Base-by-base conservation (phyloP, 2,888 invertebrate species). In the Sphaerophoria rueppellii region DNA sequence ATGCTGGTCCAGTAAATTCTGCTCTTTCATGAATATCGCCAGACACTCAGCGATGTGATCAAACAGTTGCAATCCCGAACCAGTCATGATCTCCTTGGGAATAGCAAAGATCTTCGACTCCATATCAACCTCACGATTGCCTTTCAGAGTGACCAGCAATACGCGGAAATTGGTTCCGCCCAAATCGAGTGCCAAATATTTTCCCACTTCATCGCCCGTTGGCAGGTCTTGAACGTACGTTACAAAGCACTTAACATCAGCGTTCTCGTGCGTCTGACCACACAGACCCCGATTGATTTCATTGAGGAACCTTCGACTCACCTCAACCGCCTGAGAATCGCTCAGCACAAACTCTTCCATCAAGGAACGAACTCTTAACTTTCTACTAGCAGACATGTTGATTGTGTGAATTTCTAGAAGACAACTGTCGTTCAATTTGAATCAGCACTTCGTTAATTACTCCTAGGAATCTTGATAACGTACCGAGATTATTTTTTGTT, bases 141-240 rank as follows among this genome's bases (percentile, higher is more conserved):
- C 95, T 67, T 91, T 90, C 88, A 99, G 93, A 87, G 96, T 95
- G 89, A 99, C 97, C 67, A 98, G 94, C 86, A 99, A 93, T 6
- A 99, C 98, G 87, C 99, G 95, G 93, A 99, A 99, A 92, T 99
- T 99, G 35, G 99, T 99, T 55, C 99, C 99, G 71, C 99, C 99
- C 90, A 99, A 94, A 93, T 99, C 99, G 89, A 99, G 93, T 0
- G 99, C 99, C 90, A 99, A 93, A 92, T 97, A 98, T 93, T 98
- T 97, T 82, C 99, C 99, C 74, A 94, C 93, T 93, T 98, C 98
- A 95, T 95, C 95, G 89, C 98, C 98, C 91, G 97, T 96, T 1
- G 99, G 99, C 87, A 99, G 94, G 91, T 97, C 96, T 91, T 98
- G 96, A 63, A 99, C 98, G 90, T 98, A 99, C 0, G 99, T 98